Conservation (phyloP, 2,113 vertebrate species). For the Silurus asotus region DNA sequence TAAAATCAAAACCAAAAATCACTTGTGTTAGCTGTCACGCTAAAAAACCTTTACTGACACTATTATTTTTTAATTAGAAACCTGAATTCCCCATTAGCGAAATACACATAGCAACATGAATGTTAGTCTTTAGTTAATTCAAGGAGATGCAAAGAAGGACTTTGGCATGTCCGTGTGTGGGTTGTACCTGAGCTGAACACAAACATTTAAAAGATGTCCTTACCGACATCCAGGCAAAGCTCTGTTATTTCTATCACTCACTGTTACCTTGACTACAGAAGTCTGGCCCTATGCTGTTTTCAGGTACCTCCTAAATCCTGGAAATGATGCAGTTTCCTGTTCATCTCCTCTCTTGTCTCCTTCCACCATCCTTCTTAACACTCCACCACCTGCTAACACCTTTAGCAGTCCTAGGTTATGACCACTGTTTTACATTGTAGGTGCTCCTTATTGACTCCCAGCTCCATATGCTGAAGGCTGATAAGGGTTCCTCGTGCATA, state of each 20-base stretch:
- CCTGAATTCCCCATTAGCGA: background rate
- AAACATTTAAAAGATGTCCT: constrained; percentile 16
- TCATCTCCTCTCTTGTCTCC: constrained; percentile 3
- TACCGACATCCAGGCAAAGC: constrained; percentile 22
- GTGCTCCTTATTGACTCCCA: background rate
- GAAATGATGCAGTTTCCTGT: constrained; percentile 37
- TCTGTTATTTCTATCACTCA: constrained; percentile 31
- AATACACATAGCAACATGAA: background rate
- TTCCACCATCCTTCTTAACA: background rate
- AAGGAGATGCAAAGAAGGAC: constrained; percentile 7
- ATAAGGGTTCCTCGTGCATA: background rate
- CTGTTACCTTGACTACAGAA: constrained; percentile 49
- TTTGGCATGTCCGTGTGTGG: background rate
- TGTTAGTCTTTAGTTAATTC: background rate
- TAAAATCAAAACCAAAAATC: background rate
- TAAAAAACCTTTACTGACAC: background rate
- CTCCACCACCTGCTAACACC: background rate
- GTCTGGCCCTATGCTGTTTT: constrained; percentile 42
- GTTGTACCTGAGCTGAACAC: background rate
- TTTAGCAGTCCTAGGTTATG: background rate
- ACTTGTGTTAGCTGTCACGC: background rate
- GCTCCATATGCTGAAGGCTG: background rate
- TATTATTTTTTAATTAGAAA: background rate
- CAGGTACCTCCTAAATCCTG: constrained; percentile 24
- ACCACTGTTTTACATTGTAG: background rate